Evolutionary conservation across 2,113 vertebrate genomes (phyloP), one percentile per base, ranked within the genome.

Genomic region (Nestor notabilis): DNA sequence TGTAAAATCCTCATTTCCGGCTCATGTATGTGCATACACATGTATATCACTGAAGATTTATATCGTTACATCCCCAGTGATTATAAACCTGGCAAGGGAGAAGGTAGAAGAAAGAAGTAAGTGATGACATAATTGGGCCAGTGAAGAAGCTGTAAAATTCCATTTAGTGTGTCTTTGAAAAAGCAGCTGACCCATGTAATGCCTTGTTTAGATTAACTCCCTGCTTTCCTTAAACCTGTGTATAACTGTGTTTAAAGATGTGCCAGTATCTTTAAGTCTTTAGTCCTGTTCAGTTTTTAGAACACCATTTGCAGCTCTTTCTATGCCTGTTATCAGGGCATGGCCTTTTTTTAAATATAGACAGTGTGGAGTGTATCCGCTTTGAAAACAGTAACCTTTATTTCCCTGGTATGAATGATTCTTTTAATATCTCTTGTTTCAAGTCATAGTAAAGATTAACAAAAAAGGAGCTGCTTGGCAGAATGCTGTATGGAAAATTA

Each of bases 81-180:
- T 82, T 92, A 66, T 92, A 77, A 85, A 84, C 63, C 83, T 95
- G 81, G 82, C 87, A 65, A 46, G 41, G 74, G 70, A 92, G 91
- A 78, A 89, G 87, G 77, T 49, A 77, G 52, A 50, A 93, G 74
- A 92, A 82, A 91, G 80, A 55, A 85, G 80, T 63, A 46, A 79
- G 52, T 23, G 83, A 50, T 96, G 95, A 95, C 89, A 94, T 94
- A 97, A 97, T 55, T 91, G 89, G 94, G 91, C 87, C 87, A 92
- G 83, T 2, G 17, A 83, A 89, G 92, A 91, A 93, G 81, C 96
- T 97, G 96, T 97, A 96, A 96, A 96, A 97, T 95, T 97, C 96
- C 91, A 80, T 87, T 65, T 89, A 80, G 65, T 5, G 29, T 95
- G 81, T 89, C 81, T 93, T 76, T 92, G 77, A 87, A 91, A 90